Evolutionary conservation across 2,797 vertebrate genomes (phyloP).

Genomic region (Chrosomus eos): DNA sequence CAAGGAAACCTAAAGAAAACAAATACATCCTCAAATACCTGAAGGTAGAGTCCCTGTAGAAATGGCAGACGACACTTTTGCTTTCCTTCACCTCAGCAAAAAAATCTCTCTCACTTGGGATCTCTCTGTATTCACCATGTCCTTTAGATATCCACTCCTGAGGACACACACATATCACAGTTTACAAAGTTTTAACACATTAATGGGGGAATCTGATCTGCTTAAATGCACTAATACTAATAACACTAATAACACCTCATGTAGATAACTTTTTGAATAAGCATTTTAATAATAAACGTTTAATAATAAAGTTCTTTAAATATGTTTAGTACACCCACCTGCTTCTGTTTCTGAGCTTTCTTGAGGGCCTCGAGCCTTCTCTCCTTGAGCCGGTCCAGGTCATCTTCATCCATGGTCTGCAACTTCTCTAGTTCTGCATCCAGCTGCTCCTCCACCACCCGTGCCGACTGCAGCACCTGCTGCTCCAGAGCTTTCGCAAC

Average conservation of each 20-base stretch:
- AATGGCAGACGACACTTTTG: constrained; percentile 97
- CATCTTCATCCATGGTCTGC: constrained; percentile 92
- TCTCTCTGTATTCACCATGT: constrained; percentile 94
- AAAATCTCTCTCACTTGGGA: constrained; percentile 95
- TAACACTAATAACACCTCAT: too few species aligned
- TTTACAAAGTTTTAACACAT: not conserved
- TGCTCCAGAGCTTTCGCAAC: constrained; percentile 88
- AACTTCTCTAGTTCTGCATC: constrained; percentile 89
- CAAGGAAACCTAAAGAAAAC: not conserved
- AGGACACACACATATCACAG: constrained; percentile 41
- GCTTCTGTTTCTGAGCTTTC: constrained; percentile 96
- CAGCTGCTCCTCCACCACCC: constrained; percentile 89
- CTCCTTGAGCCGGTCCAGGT: constrained; percentile 90
- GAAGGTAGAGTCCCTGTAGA: constrained; percentile 93
- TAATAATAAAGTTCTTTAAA: too few species aligned
- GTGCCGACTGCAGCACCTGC: constrained; percentile 85
- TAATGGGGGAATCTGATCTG: not conserved
- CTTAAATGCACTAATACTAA: not conserved
- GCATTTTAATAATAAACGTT: too few species aligned
- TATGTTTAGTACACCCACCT: constrained; percentile 73
- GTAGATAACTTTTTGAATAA: not conserved
- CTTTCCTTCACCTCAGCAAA: constrained; percentile 95
- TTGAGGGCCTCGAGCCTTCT: constrained; percentile 91
- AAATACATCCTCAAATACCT: constrained; percentile 76
- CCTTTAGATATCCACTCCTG: constrained; percentile 98